Base-by-base conservation (phyloP, 2,113 vertebrate genomes). In the Vireo altiloquus region DNA sequence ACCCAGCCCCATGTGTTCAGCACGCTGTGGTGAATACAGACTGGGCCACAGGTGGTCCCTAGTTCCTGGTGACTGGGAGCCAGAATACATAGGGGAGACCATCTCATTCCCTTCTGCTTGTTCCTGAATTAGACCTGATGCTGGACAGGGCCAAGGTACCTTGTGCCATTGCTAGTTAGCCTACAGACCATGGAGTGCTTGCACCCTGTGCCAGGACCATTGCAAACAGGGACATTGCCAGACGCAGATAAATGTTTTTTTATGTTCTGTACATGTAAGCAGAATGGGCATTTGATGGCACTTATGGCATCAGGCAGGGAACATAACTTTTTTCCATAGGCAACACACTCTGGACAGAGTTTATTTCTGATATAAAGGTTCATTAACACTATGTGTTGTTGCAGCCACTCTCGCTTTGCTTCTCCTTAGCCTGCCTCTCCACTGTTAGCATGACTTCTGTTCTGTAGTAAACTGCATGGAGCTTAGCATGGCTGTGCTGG, bases 401-500 rank as follows among this genome's bases (percentile, higher is more conserved):
- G 47, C 40, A 79, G 50, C 22, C 6, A 1, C 59, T 81, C 27
- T 64, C 39, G 39, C n/a, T 87, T 89, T 54, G n/a, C 42, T 66
- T 78, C 63, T 88, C 17, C 49, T 84, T 27, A n/a, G 57, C 37
- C 28, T 79, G 30, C 49, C 40, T 72, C 56, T 81, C 70, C 7
- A 1, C 21, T 79, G 27, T n/a, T 61, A 46, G 39, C 37, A 22
- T 72, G 35, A 13, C 24, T 28, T 54, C 16, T 50, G 28, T 61
- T 57, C 56, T 14, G 24, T 39, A 52, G 44, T 31, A 49, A 40
- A 20, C 23, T 3, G 3, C 1, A 0, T 12, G 31, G 50, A 60
- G 30, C 53, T 84, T 65, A 90, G 54, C 2, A 0, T 28, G n/a
- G n/a, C 50, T 61, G 1, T 0, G 1, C 53, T 0, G 3, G 74